phyloP scores from a whole-genome alignment of 2,888 invertebrate genomes.

The Drosophila setosimentum region DNA sequence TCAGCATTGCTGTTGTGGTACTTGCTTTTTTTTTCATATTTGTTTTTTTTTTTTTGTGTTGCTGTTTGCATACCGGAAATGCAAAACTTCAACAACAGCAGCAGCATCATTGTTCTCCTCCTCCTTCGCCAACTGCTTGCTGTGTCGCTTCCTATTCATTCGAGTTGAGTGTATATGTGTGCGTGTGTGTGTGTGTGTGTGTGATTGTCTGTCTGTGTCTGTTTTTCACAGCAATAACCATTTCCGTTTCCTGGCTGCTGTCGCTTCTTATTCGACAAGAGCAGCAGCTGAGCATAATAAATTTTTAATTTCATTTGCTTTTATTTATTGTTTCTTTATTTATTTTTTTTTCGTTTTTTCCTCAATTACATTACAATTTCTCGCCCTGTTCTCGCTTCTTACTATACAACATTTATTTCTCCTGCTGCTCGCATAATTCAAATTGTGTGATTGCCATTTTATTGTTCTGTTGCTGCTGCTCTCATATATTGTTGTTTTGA shows the following conservation, averaged over 20 bases:
- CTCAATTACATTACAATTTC: conserved; percentile 72
- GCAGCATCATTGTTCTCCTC: conserved; percentile 34
- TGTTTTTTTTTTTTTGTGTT: background rate
- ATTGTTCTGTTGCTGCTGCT: conserved; percentile 22
- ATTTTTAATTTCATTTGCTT: conserved; percentile 78
- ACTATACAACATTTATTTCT: conserved; percentile 2
- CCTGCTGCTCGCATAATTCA: conserved; percentile 36
- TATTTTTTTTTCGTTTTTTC: conserved; percentile 31
- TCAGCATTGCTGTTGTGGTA: conserved; percentile 26
- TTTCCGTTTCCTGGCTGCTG: conserved; percentile 62
- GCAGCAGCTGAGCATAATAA: conserved; percentile 68
- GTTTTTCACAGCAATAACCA: conserved; percentile 72
- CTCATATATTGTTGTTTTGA: conserved; percentile 44
- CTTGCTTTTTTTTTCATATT: background rate
- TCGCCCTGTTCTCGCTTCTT: conserved; percentile 21
- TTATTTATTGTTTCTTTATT: conserved; percentile 50
- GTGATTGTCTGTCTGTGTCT: conserved; percentile 43
- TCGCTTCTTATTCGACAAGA: conserved; percentile 28
- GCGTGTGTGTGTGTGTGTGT: conserved; percentile 20
- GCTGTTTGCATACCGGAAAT: conserved; percentile 82
- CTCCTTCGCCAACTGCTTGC: conserved; percentile 9
- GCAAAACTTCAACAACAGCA: conserved; percentile 77
- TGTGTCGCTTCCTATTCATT: conserved; percentile 19
- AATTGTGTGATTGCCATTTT: conserved; percentile 37
- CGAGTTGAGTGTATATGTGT: conserved; percentile 25